Conservation (phyloP, 2,113 vertebrate genomes). For the Calonectris borealis region DNA sequence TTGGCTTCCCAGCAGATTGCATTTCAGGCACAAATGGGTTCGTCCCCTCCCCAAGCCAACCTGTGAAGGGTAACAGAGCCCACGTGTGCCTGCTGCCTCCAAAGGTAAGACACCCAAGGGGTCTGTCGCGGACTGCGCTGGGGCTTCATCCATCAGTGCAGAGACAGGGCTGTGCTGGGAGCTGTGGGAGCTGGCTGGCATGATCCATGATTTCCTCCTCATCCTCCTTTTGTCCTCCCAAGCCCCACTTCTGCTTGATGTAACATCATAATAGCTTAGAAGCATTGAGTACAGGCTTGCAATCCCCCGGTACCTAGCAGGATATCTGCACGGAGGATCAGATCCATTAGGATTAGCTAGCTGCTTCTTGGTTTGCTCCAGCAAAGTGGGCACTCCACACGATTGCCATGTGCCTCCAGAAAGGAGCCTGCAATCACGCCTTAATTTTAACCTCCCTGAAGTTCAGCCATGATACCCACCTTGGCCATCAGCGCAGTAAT, state of each 20-base stretch:
- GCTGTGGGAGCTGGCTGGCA: rapidly evolving
- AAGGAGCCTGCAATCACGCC: not conserved
- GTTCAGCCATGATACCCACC: not conserved
- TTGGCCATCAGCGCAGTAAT: not conserved
- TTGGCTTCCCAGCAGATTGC: not conserved
- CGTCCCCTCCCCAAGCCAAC: not conserved
- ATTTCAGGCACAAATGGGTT: not conserved
- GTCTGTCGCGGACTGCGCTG: not conserved
- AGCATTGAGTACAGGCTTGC: not conserved
- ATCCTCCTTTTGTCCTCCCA: not conserved
- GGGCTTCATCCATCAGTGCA: not conserved
- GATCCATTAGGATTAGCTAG: not conserved
- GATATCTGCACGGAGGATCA: not conserved
- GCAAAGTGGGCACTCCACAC: not conserved
- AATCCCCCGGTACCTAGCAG: rapidly evolving
- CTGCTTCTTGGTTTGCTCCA: not conserved
- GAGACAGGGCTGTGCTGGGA: not conserved
- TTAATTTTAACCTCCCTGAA: not conserved
- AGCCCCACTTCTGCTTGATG: not conserved
- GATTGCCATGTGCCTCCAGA: not conserved
- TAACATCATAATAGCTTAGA: not conserved
- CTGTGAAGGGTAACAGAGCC: not conserved
- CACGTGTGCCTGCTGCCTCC: rapidly evolving
- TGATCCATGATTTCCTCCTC: not conserved
- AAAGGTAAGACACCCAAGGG: not conserved